A percentile compares a stretch with the other conserved stretches of the same genome.
These are phyloP conservation scores for Drosophila carrolli DNA, from an alignment of 1,140 invertebrate species.

Conservation along the genomic window DNA sequence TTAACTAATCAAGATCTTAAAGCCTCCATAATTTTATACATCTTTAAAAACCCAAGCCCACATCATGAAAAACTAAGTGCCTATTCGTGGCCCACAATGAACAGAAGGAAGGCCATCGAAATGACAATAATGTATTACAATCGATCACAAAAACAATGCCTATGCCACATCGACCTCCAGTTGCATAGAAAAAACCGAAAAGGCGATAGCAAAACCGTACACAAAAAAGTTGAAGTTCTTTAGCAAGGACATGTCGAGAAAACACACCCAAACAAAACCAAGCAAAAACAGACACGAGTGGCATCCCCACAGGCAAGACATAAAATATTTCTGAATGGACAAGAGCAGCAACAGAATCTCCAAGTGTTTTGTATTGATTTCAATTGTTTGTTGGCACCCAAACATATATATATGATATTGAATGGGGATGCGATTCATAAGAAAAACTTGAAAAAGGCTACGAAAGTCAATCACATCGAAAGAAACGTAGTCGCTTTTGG, in stretches of 20 bases:
- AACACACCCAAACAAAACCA: slow-evolving; percentile 29
- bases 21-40: neutral
- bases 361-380: slow-evolving; percentile 73
- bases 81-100: slow-evolving; percentile 1
- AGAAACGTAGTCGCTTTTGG: neutral
- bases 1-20: neutral
- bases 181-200: neutral
- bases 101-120: slow-evolving; percentile 2
- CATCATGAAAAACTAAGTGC: neutral
- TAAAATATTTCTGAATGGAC: slow-evolving; percentile 51
- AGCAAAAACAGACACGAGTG: slow-evolving; percentile 46
- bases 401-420: slow-evolving; percentile 62
- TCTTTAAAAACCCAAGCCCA: neutral
- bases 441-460: neutral
- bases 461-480: slow-evolving; percentile 1
- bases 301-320: slow-evolving; percentile 37
- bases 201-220: slow-evolving; percentile 9
- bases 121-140: slow-evolving; percentile 15
- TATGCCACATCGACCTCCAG: slow-evolving; percentile 3
- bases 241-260: slow-evolving; percentile 8
- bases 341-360: slow-evolving; percentile 54
- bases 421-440: neutral
- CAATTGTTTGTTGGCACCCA: slow-evolving; percentile 71
- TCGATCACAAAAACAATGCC: slow-evolving; percentile 19
- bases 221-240: slow-evolving; percentile 11